Evolutionary conservation across 2,888 invertebrate genomes (phyloP).

Genomic region (Euclidia mi): DNA sequence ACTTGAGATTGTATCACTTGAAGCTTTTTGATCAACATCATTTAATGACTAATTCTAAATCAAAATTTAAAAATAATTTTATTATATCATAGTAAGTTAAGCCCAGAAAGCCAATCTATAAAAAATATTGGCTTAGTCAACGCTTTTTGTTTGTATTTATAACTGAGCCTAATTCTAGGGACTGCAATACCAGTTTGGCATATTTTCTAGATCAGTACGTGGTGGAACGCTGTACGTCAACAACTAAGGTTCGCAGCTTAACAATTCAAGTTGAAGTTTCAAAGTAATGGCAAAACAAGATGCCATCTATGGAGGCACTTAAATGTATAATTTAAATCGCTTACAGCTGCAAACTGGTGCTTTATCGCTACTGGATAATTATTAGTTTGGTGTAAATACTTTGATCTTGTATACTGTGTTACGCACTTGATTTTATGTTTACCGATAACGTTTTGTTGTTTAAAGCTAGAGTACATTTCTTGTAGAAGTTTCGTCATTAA

Average conservation of each 20-base stretch:
- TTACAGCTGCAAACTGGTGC: slow-evolving; percentile 58
- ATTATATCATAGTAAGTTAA: no score
- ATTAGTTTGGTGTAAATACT: slow-evolving; percentile 54
- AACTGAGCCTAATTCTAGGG: background rate
- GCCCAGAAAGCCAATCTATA: no score
- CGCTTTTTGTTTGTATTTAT: background rate
- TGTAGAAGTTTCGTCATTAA: no score
- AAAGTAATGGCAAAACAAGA: slow-evolving; percentile 34
- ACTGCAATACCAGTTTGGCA: slow-evolving; percentile 9
- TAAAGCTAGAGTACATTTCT: no score
- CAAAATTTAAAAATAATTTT: no score
- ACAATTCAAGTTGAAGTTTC: slow-evolving; percentile 35
- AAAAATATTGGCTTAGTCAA: background rate
- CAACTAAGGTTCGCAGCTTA: slow-evolving; percentile 17
- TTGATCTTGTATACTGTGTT: slow-evolving; percentile 37
- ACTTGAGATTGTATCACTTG: no score
- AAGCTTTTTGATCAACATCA: no score
- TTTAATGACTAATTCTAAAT: no score
- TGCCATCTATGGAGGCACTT: slow-evolving; percentile 51
- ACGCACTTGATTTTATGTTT: slow-evolving; percentile 2
- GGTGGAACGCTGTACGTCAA: slow-evolving; percentile 14
- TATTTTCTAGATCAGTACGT: slow-evolving; percentile 13
- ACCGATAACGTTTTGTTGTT: background rate
- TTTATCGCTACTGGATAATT: slow-evolving; percentile 68
- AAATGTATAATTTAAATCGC: slow-evolving; percentile 55